Evolutionary conservation across 2,888 invertebrate species (phyloP), one percentile per base, ranked within the genome.

Genomic region (Megaustenia siamemsis): DNA sequence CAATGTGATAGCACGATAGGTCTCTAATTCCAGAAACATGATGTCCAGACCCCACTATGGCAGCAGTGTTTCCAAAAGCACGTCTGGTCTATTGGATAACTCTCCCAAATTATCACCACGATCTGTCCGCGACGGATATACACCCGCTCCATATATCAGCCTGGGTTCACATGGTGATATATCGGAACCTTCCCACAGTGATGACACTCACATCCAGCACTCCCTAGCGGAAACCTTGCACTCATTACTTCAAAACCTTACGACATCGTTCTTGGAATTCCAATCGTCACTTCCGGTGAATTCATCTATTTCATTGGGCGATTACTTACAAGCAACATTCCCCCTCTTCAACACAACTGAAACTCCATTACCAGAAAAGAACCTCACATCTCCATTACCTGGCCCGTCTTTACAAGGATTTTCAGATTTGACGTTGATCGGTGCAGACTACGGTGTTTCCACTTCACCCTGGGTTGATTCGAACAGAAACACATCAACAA

Each of bases 231-330:
- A 84, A n/a, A 63, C 79, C 0, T 21, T 84, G 18, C 40, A 73
- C 8, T 63, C 73, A 12, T 38, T 84, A 12, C 79, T 84, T 35
- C 28, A 71, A 28, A 84, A 84, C 49, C 73, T 84, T 28, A 60
- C 84, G 6, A 43, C 84, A 18, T 73, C 84, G 8, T 84, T 71
- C 38, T 21, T 73, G n/a, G 69, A 84, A 21, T 80, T 56, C 24
- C 79, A 63, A 21, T 63, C 73, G 21, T 53, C 71, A 1, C 40
- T 63, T 24, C 53, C 35, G 0, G 24, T 3, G 0, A 78, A 83
- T 28, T 43, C 63, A 32, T 83, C 77, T 2, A 21, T 77, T 0
- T 56, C 83, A 0, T 83, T 83, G 56, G 35, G n/a, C 10, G 78
- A 83, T 28, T 83, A 75, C 32, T 56, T 83, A 4, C 69, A 69